A percentile compares a stretch with the other conserved stretches of the same genome.
phyloP scores from a whole-genome alignment of 2,888 invertebrate species.

The Leptura quadrifasciata region DNA sequence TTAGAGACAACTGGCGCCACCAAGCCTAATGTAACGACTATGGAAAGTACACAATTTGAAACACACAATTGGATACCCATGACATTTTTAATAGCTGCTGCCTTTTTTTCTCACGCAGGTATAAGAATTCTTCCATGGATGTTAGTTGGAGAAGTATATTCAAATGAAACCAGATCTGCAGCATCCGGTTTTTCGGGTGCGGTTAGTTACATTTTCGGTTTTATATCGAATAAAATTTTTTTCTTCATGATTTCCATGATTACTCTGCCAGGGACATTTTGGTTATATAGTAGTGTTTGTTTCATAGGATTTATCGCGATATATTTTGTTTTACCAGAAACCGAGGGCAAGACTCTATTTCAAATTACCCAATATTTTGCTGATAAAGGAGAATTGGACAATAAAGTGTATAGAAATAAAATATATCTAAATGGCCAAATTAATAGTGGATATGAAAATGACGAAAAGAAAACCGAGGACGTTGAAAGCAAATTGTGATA shows the following conservation, averaged over 20 bases:
- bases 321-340: slow-evolving; percentile 85
- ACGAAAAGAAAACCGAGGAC: slow-evolving; percentile 21
- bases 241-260: slow-evolving; percentile 79
- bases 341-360: slow-evolving; percentile 83
- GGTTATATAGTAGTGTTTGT: slow-evolving; percentile 80
- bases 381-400: slow-evolving; percentile 75
- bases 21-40: slow-evolving; percentile 9
- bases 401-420: slow-evolving; percentile 69
- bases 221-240: slow-evolving; percentile 84
- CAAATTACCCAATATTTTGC: slow-evolving; percentile 83
- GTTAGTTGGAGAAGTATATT: slow-evolving; percentile 85
- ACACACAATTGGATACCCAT: slow-evolving; percentile 80
- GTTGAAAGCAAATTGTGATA: slow-evolving; percentile 47
- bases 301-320: slow-evolving; percentile 78
- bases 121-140: slow-evolving; percentile 87
- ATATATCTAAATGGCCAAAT: slow-evolving; percentile 52
- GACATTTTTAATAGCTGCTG: slow-evolving; percentile 79
- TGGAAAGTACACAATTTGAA: slow-evolving; percentile 17
- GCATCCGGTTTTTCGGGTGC: slow-evolving; percentile 84
- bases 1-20: slow-evolving; percentile 45
- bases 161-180: slow-evolving; percentile 80
- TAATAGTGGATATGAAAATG: slow-evolving; percentile 46
- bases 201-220: slow-evolving; percentile 84
- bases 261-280: slow-evolving; percentile 83
- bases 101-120: slow-evolving; percentile 82